Conservation (phyloP, 2,888 invertebrate species). For the Ryuthela nishihirai region DNA sequence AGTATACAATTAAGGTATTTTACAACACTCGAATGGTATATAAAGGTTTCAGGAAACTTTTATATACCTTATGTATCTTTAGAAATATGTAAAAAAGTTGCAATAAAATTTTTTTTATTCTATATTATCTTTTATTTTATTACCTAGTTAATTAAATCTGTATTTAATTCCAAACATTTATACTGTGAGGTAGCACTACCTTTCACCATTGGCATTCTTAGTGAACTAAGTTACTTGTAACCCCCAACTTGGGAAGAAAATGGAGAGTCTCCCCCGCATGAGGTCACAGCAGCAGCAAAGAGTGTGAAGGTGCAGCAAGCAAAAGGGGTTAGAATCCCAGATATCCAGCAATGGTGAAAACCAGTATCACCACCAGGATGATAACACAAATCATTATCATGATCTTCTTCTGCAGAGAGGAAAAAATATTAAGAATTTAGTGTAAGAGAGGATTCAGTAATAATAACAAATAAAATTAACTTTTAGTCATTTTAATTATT, state of each 20-base stretch:
- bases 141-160: too few species aligned
- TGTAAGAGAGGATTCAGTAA: too few species aligned
- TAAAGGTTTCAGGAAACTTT: too few species aligned
- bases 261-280: constrained; percentile 24
- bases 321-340: constrained; percentile 11
- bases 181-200: constrained; percentile 38
- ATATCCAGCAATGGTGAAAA: constrained; percentile 49
- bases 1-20: too few species aligned
- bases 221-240: constrained; percentile 36
- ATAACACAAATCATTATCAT: constrained; percentile 84
- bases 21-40: too few species aligned
- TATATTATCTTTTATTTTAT: too few species aligned
- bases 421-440: background rate
- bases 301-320: constrained; percentile 35
- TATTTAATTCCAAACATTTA: too few species aligned
- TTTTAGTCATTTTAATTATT: too few species aligned
- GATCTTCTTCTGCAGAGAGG: constrained; percentile 74
- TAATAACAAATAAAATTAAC: too few species aligned
- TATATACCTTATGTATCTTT: too few species aligned
- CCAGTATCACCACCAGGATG: constrained; percentile 68
- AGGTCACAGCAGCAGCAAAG: constrained; percentile 27
- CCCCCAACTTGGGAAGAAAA: constrained; percentile 33
- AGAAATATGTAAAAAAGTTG: too few species aligned
- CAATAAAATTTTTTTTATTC: too few species aligned
- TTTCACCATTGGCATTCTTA: constrained; percentile 35